These are phyloP conservation scores for Magallana ariakensis DNA, from an alignment of 1,140 invertebrate species.

Conservation along the genomic window DNA sequence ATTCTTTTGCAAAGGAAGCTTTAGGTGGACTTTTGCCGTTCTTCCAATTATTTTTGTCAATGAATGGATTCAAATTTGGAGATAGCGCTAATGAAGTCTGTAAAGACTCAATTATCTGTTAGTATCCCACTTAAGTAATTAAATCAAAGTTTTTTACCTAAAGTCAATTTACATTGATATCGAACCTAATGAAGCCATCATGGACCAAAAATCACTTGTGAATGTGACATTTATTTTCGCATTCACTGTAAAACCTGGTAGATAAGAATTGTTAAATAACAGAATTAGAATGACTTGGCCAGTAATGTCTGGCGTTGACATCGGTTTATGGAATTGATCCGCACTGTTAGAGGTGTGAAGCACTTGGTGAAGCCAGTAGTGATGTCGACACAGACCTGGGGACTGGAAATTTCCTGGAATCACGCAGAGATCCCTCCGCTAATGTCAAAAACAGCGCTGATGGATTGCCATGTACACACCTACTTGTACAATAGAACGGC, in stretches of 20 bases:
- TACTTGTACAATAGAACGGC: not conserved
- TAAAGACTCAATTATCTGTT: too few relatives aligned
- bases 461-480: not conserved
- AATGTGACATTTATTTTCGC: not conserved
- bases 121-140: too few relatives aligned
- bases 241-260: not conserved
- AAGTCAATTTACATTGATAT: not conserved
- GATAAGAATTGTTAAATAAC: not conserved
- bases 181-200: not conserved
- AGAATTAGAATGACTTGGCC: conserved; percentile 12
- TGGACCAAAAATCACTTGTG: not conserved
- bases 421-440: not conserved
- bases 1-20: too few relatives aligned
- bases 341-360: not conserved
- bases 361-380: not conserved
- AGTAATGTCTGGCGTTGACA: not conserved
- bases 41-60: too few relatives aligned
- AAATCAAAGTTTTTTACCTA: too few relatives aligned
- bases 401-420: not conserved
- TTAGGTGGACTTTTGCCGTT: too few relatives aligned
- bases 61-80: too few relatives aligned
- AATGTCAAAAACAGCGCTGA: not conserved
- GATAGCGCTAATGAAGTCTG: too few relatives aligned
- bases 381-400: not conserved
- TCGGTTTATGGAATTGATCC: not conserved